Evolutionary conservation across 2,797 vertebrate species (phyloP), one percentile per base, ranked within the genome.

Genomic region (Scleropages formosus): DNA sequence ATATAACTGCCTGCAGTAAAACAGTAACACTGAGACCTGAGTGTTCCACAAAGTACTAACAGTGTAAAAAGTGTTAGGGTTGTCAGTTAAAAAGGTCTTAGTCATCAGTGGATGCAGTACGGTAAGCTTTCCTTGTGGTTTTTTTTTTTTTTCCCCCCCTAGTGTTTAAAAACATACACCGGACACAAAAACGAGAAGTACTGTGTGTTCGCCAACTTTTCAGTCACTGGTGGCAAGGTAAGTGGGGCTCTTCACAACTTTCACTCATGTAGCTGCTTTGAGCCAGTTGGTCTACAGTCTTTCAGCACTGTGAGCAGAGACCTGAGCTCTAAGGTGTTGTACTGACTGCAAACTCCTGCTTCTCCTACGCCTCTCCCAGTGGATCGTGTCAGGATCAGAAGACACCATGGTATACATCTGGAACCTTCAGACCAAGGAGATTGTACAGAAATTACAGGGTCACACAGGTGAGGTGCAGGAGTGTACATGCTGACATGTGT

Each of bases 361-460:
- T 46, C 59, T 65, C 22, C 53, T 26, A 53, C 46, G 10, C 77
- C 13, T 81, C 75, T 81, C 75, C 1, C 80, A 99, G 98, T 99
- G 98, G 98, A 99, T 99, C 0, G 97, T 99, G 80, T 99, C 98
- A 0, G 98, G 98, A 72, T 99, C 98, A 0, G 98, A 99, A 86
- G 98, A 99, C 89, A 98, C 97, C 91, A 93, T 98, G 90, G 98
- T 99, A 81, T 98, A 99, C 73, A 97, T 99, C 81, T 99, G 98
- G 98, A 99, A 99, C 90, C 93, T 99, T 80, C 98, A 99, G 90
- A 99, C 98, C 0, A 99, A 99, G 91, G 98, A 99, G 94, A 96
- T 99, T 0, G 98, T 99, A 84, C 98, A 99, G 94, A 99, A 99
- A 79, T 88, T 99, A 81, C 98, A 98, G 84, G 97, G 98, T 39